Evolutionary conservation across 2,888 invertebrate genomes (phyloP).

Genomic region (Dicyrtomina minuta): DNA sequence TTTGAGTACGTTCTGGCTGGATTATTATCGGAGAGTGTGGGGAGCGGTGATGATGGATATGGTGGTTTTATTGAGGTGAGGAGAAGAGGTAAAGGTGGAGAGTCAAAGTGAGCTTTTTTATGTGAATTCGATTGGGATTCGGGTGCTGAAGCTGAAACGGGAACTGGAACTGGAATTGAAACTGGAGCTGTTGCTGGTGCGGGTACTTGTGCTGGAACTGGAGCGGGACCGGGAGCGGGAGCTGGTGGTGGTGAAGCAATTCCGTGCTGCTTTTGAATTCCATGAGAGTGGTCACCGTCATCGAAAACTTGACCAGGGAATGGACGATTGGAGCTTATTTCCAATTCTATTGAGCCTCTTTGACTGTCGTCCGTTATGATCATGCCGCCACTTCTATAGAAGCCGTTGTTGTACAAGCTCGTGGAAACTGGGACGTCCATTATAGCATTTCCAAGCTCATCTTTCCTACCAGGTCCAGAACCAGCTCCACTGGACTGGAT

Average conservation of each 20-base stretch:
- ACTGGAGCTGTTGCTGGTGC: too few relatives aligned
- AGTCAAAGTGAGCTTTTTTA: slow-evolving; percentile 5
- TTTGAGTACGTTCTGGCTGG: slow-evolving; percentile 50
- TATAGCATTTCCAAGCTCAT: slow-evolving; percentile 37
- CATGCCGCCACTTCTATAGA: slow-evolving; percentile 38
- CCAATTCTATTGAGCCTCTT: slow-evolving; percentile 20
- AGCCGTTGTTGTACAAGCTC: slow-evolving; percentile 50
- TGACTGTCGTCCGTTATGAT: slow-evolving; percentile 25
- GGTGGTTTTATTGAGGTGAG: neutral
- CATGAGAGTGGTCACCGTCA: slow-evolving; percentile 15
- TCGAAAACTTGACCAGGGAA: slow-evolving; percentile 38
- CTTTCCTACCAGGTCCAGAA: neutral
- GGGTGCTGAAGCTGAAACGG: neutral
- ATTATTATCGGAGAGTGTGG: slow-evolving; percentile 15
- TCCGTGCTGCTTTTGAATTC: neutral
- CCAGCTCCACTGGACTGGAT: neutral
- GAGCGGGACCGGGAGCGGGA: neutral
- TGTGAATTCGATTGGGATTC: neutral
- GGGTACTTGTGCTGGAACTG: neutral
- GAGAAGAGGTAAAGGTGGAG: neutral
- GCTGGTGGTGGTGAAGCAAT: slow-evolving; percentile 2
- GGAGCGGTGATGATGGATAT: neutral
- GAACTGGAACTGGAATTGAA: too few relatives aligned
- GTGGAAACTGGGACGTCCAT: slow-evolving; percentile 45
- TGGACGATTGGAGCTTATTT: slow-evolving; percentile 12